Evolutionary conservation across 2,113 vertebrate genomes (phyloP).

Genomic region (Gallinago undulata): DNA sequence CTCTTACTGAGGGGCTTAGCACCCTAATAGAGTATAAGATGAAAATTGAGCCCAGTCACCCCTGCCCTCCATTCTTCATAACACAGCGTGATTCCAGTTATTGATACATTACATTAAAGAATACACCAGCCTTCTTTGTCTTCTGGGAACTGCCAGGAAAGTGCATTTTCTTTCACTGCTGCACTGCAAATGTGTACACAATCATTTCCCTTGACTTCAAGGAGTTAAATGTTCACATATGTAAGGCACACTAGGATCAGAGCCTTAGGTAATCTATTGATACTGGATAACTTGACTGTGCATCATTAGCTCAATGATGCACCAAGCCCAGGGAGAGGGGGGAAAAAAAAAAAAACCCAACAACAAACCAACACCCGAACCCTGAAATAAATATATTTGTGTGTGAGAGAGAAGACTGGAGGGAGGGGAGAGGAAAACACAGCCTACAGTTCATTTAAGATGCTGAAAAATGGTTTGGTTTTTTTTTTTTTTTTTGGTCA

Average conservation of each 20-base stretch:
- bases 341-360: background rate
- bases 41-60: background rate
- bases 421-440: background rate
- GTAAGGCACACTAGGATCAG: background rate
- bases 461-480: background rate
- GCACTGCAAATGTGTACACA: background rate
- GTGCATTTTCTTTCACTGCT: background rate
- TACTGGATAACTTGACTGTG: background rate
- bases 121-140: background rate
- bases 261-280: background rate
- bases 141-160: background rate
- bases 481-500: background rate
- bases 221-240: background rate
- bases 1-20: background rate
- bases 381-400: background rate
- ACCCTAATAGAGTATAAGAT: background rate
- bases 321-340: background rate
- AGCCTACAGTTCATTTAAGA: background rate
- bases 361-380: background rate
- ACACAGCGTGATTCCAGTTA: background rate
- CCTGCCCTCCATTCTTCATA: background rate
- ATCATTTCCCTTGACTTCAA: background rate
- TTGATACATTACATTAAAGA: background rate
- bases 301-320: constrained; percentile 10
- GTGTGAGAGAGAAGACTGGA: background rate